A percentile compares a stretch with the other conserved stretches of the same genome.
phyloP scores from a whole-genome alignment of 2,113 vertebrate species.

The Indicator maculatus region DNA sequence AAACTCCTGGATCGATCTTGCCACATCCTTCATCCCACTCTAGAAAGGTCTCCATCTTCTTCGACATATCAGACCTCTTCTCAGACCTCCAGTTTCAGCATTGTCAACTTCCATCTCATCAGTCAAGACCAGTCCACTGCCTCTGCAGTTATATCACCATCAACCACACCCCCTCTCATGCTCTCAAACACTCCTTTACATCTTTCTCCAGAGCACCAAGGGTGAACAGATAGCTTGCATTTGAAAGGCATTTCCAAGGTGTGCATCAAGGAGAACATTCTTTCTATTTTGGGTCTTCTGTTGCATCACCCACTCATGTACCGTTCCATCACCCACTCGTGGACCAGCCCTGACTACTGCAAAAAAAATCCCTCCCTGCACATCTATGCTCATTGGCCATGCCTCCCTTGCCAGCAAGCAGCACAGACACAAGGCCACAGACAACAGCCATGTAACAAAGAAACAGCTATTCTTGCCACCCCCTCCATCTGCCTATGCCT shows the following conservation, averaged over 20 bases:
- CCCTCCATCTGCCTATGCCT: background rate
- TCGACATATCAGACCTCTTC: background rate
- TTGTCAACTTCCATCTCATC: background rate
- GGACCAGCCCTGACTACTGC: fast-evolving
- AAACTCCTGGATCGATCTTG: background rate
- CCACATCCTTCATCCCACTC: background rate
- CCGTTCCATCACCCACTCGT: fast-evolving
- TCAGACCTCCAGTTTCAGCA: background rate
- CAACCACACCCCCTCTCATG: background rate
- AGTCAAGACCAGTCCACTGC: background rate
- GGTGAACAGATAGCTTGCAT: background rate
- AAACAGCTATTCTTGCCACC: background rate
- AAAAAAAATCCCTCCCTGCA: background rate
- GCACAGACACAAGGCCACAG: background rate
- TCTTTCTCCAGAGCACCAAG: background rate
- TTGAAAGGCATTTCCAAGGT: background rate
- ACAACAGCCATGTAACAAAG: background rate
- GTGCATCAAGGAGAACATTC: background rate
- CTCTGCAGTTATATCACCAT: background rate
- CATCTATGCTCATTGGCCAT: background rate
- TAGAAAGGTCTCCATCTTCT: background rate
- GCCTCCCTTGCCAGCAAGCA: background rate
- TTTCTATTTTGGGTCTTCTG: background rate
- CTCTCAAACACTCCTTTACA: background rate
- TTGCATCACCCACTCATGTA: fast-evolving